These are phyloP conservation scores for Branchipolynoe longqiensis DNA, from an alignment of 2,888 invertebrate genomes.

Conservation along the genomic window DNA sequence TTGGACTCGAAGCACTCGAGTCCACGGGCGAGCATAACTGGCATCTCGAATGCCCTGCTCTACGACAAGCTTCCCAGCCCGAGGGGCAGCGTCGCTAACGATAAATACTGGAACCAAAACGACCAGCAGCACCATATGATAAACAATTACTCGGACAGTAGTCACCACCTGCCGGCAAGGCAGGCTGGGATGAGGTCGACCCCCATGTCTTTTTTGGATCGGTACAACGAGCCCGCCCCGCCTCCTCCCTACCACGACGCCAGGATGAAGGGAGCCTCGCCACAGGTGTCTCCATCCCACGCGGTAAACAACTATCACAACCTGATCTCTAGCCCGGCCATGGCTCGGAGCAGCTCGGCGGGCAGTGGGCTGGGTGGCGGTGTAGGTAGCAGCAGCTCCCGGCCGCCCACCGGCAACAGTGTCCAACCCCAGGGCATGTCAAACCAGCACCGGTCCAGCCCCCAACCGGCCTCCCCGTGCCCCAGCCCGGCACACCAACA, in stretches of 20 bases:
- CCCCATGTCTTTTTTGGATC: constrained; percentile 63
- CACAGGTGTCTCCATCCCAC: constrained; percentile 53
- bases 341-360: constrained; percentile 40
- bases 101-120: constrained; percentile 60
- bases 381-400: neutral
- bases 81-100: constrained; percentile 80
- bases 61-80: constrained; percentile 81
- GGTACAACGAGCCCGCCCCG: constrained; percentile 69
- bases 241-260: constrained; percentile 66
- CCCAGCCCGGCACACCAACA: constrained; percentile 17
- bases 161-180: constrained; percentile 1
- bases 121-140: constrained; percentile 65
- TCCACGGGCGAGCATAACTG: constrained; percentile 79
- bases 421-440: neutral
- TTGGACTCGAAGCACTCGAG: constrained; percentile 83
- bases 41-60: constrained; percentile 66
- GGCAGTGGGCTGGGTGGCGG: constrained; percentile 35
- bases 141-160: constrained; percentile 22
- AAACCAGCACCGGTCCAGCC: constrained; percentile 17
- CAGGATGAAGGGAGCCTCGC: constrained; percentile 60
- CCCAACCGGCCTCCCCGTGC: constrained; percentile 21
- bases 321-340: constrained; percentile 60
- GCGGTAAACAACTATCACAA: constrained; percentile 60
- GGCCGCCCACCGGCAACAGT: too few relatives aligned
- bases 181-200: constrained; percentile 3